These are phyloP conservation scores for Notarius lentiginosus DNA, from an alignment of 2,113 vertebrate species.

Conservation along the genomic window DNA sequence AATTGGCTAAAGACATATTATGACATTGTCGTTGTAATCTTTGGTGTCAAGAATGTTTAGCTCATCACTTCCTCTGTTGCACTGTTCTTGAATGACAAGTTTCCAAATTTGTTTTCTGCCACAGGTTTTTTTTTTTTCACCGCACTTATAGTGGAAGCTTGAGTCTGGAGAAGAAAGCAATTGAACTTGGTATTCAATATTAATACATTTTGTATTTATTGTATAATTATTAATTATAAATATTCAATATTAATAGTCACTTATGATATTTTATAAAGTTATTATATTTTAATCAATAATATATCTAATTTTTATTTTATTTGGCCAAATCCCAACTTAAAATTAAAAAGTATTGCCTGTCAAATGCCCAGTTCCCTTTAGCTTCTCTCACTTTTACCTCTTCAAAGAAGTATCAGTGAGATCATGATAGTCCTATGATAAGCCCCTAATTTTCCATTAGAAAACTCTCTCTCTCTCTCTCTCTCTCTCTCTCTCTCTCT, in stretches of 20 bases:
- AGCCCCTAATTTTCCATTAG: constrained; percentile 35
- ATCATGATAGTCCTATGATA: constrained; percentile 29
- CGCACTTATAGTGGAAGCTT: not conserved
- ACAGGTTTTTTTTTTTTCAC: not conserved
- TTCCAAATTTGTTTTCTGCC: not conserved
- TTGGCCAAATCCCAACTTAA: not conserved
- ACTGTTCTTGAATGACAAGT: not conserved
- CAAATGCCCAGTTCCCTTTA: constrained; percentile 5
- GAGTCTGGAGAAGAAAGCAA: too few relatives aligned
- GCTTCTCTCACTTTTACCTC: not conserved
- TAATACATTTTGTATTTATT: not conserved
- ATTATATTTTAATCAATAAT: not conserved
- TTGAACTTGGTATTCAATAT: not conserved
- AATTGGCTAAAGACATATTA: constrained; percentile 14
- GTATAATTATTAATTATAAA: too few relatives aligned
- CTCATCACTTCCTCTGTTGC: not conserved
- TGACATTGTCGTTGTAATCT: not conserved
- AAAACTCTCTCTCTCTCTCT: constrained; percentile 36
- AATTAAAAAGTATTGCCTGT: not conserved
- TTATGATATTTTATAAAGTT: not conserved
- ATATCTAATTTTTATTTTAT: not conserved
- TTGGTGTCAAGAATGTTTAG: not conserved
- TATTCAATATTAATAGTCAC: not conserved
- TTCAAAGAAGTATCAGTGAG: constrained; percentile 31
- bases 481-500: constrained; percentile 51